These are phyloP conservation scores for Microtus oregoni DNA, from an alignment of 2,113 vertebrate genomes.

Conservation along the genomic window DNA sequence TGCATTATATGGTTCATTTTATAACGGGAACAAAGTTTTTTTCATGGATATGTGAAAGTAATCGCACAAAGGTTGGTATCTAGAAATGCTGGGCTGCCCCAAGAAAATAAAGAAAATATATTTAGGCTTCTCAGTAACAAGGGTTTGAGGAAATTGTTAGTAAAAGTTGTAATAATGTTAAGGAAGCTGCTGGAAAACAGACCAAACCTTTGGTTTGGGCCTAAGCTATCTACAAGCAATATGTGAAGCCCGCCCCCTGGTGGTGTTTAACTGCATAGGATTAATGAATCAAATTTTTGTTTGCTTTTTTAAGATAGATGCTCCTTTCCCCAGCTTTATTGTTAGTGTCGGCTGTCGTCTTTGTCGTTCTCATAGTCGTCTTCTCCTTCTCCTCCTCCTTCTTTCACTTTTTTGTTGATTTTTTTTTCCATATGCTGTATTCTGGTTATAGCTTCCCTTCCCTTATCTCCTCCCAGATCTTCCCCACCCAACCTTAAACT, in stretches of 20 bases:
- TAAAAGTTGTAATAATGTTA: not conserved
- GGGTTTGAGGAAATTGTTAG: conserved; percentile 15
- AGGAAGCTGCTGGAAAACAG: conserved; percentile 5
- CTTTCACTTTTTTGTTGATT: not conserved
- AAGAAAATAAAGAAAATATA: not conserved
- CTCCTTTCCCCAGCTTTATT: not conserved
- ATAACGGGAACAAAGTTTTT: not conserved
- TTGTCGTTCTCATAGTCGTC: not conserved
- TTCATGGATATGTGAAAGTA: not conserved
- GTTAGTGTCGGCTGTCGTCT: not conserved
- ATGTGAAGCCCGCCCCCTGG: conserved; percentile 51
- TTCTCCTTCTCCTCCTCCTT: not conserved
- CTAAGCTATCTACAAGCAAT: not conserved
- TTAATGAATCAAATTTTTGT: not conserved
- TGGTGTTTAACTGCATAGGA: conserved; percentile 7
- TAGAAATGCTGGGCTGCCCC: not conserved
- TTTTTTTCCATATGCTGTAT: not conserved
- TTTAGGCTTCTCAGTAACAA: not conserved
- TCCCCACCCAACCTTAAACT: not conserved
- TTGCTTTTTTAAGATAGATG: not conserved
- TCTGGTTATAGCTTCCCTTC: not conserved
- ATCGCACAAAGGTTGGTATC: not conserved
- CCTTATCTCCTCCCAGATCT: not conserved
- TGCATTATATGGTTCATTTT: not conserved
- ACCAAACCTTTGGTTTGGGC: not conserved